A percentile compares a stretch with the other conserved stretches of the same genome.
These are phyloP conservation scores for Lethenteron camtschaticum DNA, from an alignment of 2,113 vertebrate species.

Conservation along the genomic window DNA sequence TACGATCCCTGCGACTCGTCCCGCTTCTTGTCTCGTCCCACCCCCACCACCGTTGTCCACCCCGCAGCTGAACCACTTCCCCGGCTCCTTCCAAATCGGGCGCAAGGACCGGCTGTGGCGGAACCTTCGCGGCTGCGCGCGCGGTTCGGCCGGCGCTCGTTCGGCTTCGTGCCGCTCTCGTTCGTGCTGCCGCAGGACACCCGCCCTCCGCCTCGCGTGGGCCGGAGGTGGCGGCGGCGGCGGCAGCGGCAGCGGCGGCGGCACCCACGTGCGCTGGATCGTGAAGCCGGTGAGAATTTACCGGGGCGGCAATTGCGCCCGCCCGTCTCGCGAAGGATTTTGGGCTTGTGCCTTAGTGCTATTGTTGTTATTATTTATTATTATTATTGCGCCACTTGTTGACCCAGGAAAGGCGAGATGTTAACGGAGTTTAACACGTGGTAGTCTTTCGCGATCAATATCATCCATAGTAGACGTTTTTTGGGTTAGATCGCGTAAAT, in stretches of 20 bases:
- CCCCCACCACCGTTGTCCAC: background rate
- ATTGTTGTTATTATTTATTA: slow-evolving; percentile 10
- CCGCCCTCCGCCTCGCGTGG: slow-evolving; percentile 67
- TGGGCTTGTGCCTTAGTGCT: background rate
- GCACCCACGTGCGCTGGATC: slow-evolving; percentile 69
- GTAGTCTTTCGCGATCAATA: too few species aligned
- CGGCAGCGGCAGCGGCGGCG: slow-evolving; percentile 40
- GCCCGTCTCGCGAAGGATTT: background rate
- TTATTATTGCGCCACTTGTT: too few species aligned
- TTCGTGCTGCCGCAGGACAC: slow-evolving; percentile 85
- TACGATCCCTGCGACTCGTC: too few species aligned
- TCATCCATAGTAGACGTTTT: too few species aligned
- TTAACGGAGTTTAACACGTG: too few species aligned
- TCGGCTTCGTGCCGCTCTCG: slow-evolving; percentile 75
- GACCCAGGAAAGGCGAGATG: too few species aligned
- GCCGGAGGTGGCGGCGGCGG: slow-evolving; percentile 51
- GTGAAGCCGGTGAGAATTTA: slow-evolving; percentile 53
- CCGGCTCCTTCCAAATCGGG: slow-evolving; percentile 88
- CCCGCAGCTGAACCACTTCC: slow-evolving; percentile 76
- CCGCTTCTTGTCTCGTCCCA: background rate
- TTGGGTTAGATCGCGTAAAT: too few species aligned
- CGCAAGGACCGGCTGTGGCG: slow-evolving; percentile 83
- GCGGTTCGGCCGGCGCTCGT: slow-evolving; percentile 65
- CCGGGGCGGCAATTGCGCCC: too few species aligned
- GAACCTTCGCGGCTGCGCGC: slow-evolving; percentile 74